A percentile compares a stretch with the other conserved stretches of the same genome.
phyloP scores from a whole-genome alignment of 2,888 invertebrate species.

The Venustoraphidia nigricollis region DNA sequence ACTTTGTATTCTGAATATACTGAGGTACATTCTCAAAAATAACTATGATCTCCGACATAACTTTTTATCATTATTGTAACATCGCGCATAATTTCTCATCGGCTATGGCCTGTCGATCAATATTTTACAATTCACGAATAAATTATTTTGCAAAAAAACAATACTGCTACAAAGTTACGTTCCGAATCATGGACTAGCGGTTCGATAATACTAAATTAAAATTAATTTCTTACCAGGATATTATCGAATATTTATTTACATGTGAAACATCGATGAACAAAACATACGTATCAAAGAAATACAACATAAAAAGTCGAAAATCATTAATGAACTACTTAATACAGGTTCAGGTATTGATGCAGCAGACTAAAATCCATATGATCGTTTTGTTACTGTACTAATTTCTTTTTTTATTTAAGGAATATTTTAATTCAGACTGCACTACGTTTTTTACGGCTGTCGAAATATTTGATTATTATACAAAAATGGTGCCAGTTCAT shows the following conservation, averaged over 20 bases:
- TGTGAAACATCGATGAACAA: slow-evolving; percentile 3
- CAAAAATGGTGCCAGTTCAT: slow-evolving; percentile 1
- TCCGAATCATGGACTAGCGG: no score
- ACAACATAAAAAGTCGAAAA: slow-evolving; percentile 1
- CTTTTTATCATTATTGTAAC: no score
- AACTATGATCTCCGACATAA: no score
- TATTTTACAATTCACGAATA: no score
- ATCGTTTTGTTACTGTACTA: no score
- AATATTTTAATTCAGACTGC: slow-evolving; percentile 4
- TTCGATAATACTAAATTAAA: background rate
- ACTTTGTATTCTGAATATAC: no score
- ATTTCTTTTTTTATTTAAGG: slow-evolving; percentile 2
- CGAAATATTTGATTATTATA: slow-evolving; percentile 5
- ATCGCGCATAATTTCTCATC: no score
- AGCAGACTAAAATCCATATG: background rate
- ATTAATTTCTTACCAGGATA: slow-evolving; percentile 6
- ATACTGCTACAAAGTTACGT: no score
- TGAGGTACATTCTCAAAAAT: no score
- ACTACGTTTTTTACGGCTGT: slow-evolving; percentile 4
- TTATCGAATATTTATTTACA: slow-evolving; percentile 4
- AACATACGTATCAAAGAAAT: background rate
- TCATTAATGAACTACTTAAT: slow-evolving; percentile 9
- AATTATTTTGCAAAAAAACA: no score
- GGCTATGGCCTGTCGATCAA: no score
- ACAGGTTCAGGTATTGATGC: slow-evolving; percentile 4